Evolutionary conservation across 35 echinoderm and acorn worm species (phyloP).

Genomic region (Hemicentrotus pulcherrimus): DNA sequence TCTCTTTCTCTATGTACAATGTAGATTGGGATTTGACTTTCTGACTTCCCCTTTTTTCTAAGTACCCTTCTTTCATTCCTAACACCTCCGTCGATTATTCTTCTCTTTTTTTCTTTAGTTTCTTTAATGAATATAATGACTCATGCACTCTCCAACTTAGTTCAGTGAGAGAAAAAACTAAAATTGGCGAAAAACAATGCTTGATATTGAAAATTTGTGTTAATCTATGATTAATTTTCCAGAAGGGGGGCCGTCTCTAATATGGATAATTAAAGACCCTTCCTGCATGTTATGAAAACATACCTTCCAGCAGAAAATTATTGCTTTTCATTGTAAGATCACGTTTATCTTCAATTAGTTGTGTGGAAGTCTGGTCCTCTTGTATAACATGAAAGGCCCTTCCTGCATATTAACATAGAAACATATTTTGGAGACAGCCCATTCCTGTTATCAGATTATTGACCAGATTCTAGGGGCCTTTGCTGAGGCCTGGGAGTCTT

Average conservation of each 20-base stretch:
- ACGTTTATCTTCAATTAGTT: background rate
- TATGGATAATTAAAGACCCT: background rate
- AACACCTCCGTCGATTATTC: background rate
- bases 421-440: background rate
- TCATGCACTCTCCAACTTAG: background rate
- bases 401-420: background rate
- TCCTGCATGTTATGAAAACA: background rate
- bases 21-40: background rate
- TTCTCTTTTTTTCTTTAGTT: background rate
- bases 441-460: background rate
- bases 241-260: background rate
- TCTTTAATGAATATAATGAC: background rate
- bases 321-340: background rate
- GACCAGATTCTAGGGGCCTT: background rate
- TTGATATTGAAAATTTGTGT: background rate
- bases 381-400: background rate
- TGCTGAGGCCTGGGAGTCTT: background rate
- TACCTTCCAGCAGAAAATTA: background rate
- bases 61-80: background rate
- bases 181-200: background rate
- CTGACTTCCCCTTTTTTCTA: background rate
- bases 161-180: background rate
- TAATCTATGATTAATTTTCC: background rate
- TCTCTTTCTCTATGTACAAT: too few relatives aligned
- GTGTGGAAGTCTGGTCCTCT: background rate